A percentile compares a stretch with the other conserved stretches of the same genome.
Evolutionary conservation across 2,888 invertebrate species (phyloP).

Genomic region (Mesochorus sp.): DNA sequence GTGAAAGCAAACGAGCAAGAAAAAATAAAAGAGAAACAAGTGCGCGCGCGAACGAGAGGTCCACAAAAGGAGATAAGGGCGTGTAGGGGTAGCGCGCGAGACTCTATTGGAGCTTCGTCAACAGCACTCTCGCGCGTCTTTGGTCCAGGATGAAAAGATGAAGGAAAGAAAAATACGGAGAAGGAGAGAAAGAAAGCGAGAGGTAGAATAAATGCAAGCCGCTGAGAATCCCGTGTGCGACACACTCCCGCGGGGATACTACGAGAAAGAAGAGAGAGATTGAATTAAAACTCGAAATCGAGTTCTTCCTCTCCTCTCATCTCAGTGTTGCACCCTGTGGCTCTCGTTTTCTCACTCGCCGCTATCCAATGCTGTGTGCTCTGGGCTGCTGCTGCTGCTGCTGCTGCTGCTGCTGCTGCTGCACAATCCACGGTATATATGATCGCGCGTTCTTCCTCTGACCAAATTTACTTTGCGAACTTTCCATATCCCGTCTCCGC

Average conservation of each 20-base stretch:
- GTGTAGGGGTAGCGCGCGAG: background rate
- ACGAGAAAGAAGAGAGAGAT: slow-evolving; percentile 65
- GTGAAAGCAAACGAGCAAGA: background rate
- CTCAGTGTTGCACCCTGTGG: slow-evolving; percentile 20
- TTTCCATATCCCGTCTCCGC: slow-evolving; percentile 72
- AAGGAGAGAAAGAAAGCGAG: slow-evolving; percentile 37
- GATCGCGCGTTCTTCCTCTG: slow-evolving; percentile 53
- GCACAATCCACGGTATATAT: slow-evolving; percentile 10
- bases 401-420: too few species aligned
- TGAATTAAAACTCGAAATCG: slow-evolving; percentile 79
- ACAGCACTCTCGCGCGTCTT: slow-evolving; percentile 23
- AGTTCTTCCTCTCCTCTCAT: slow-evolving; percentile 71
- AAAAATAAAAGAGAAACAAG: background rate
- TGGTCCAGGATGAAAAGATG: slow-evolving; percentile 13
- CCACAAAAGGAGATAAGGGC: background rate
- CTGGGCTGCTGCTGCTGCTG: slow-evolving; percentile 6
- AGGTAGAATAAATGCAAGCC: slow-evolving; percentile 16
- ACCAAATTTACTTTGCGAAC: slow-evolving; percentile 78
- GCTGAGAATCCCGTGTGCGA: slow-evolving; percentile 27
- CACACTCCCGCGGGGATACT: slow-evolving; percentile 29
- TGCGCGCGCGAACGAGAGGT: background rate
- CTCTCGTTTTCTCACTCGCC: slow-evolving; percentile 23
- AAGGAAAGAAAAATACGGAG: slow-evolving; percentile 8
- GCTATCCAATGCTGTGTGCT: slow-evolving; percentile 12
- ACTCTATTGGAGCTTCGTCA: slow-evolving; percentile 39